Evolutionary conservation across 2,113 vertebrate species (phyloP).

Genomic region (Antigone vipio): DNA sequence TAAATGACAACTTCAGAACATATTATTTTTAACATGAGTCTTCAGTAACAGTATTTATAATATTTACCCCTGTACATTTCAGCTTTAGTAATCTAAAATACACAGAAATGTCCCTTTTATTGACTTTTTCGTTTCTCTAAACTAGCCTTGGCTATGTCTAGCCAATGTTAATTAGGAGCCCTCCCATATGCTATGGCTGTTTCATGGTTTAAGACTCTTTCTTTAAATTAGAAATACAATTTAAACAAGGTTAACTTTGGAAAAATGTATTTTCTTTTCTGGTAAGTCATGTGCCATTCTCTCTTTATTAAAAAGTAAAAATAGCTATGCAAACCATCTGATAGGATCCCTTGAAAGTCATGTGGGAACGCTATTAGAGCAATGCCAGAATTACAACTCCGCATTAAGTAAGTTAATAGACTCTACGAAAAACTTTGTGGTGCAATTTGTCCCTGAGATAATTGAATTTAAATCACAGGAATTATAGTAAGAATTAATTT

Average conservation of each 20-base stretch:
- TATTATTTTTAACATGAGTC: background rate
- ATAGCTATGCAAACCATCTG: background rate
- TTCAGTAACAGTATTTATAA: background rate
- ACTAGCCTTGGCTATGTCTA: background rate
- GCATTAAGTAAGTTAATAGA: background rate
- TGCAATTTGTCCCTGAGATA: background rate
- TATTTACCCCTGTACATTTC: background rate
- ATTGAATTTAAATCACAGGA: slow-evolving; percentile 12
- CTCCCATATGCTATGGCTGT: background rate
- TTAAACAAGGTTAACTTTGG: background rate
- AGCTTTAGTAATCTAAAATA: background rate
- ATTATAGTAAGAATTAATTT: slow-evolving; percentile 18
- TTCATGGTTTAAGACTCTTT: background rate
- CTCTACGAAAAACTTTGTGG: background rate
- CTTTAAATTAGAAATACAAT: background rate
- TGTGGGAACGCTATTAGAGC: background rate
- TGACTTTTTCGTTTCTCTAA: background rate
- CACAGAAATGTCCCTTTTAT: background rate
- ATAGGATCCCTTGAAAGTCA: background rate
- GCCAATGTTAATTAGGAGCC: background rate
- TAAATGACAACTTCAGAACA: background rate
- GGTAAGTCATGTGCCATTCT: background rate
- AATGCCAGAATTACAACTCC: background rate
- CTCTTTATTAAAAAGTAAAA: slow-evolving; percentile 7
- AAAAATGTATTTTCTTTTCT: background rate